phyloP scores from a whole-genome alignment of 2,113 vertebrate genomes.

The Hepsetus odoe region DNA sequence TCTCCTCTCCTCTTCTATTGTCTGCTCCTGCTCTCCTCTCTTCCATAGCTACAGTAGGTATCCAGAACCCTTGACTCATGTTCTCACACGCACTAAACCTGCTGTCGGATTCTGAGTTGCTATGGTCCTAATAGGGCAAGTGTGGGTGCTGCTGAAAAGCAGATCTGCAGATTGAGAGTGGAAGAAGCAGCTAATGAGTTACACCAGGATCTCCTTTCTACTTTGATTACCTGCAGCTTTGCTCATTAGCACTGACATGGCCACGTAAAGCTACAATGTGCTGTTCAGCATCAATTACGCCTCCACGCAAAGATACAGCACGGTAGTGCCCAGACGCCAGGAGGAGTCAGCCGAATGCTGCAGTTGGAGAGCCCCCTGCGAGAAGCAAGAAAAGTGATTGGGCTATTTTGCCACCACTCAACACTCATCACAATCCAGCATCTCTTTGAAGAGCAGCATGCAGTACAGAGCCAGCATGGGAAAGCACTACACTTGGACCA shows the following conservation, averaged over 20 bases:
- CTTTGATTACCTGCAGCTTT: conserved; percentile 57
- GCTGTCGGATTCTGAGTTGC: neutral
- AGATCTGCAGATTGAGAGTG: conserved; percentile 21
- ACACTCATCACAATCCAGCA: neutral
- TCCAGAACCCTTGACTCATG: conserved; percentile 25
- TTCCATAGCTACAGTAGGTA: neutral
- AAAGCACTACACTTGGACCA: neutral
- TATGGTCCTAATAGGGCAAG: conserved; percentile 56
- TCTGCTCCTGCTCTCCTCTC: no score
- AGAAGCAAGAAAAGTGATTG: neutral
- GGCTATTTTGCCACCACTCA: neutral
- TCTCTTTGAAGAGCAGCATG: neutral
- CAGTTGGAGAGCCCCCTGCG: neutral
- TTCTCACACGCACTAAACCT: neutral
- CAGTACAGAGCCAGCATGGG: no score
- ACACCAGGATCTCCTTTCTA: conserved; percentile 25
- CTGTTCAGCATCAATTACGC: neutral
- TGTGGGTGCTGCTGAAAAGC: conserved; percentile 1
- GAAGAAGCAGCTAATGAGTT: conserved; percentile 56
- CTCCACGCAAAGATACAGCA: neutral
- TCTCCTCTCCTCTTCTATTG: neutral
- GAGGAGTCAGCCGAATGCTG: neutral
- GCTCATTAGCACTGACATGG: conserved; percentile 69
- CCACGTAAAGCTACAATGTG: neutral
- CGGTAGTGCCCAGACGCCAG: neutral